phyloP scores from a whole-genome alignment of 2,888 invertebrate species.

The Opisthograptis luteolata region DNA sequence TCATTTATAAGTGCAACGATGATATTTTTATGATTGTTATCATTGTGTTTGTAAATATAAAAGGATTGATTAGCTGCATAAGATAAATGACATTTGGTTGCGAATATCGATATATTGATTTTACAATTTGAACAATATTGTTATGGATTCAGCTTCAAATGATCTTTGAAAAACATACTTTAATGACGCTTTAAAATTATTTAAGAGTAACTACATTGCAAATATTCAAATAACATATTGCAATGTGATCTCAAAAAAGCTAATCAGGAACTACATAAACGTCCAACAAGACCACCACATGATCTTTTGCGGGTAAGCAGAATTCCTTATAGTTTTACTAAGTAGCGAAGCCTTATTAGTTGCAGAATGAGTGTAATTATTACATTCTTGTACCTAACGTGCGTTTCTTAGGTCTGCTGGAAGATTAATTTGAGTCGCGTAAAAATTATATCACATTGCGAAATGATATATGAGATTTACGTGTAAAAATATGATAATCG shows the following conservation, averaged over 20 bases:
- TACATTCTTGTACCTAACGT: constrained; percentile 25
- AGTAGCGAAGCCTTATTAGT: constrained; percentile 28
- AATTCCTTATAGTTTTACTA: constrained; percentile 8
- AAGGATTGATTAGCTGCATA: too few relatives aligned
- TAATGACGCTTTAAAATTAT: too few relatives aligned
- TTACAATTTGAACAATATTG: too few relatives aligned
- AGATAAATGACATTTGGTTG: too few relatives aligned
- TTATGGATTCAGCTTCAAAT: too few relatives aligned
- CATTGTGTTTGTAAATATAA: too few relatives aligned
- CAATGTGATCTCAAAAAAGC: not conserved
- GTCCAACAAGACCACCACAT: not conserved
- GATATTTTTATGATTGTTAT: too few relatives aligned
- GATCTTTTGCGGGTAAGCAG: constrained; percentile 9
- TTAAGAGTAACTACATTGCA: too few relatives aligned
- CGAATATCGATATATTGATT: too few relatives aligned
- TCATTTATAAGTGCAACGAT: too few relatives aligned
- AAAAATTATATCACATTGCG: constrained; percentile 28
- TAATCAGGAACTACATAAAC: constrained; percentile 13
- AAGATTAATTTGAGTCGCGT: constrained; percentile 26
- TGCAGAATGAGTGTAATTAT: constrained; percentile 23
- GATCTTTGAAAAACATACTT: too few relatives aligned
- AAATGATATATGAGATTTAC: constrained; percentile 20
- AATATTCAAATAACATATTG: not conserved
- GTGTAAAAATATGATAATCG: too few relatives aligned
- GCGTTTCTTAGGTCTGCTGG: constrained; percentile 22